These are phyloP conservation scores for Idaea dimidiata DNA, from an alignment of 2,888 invertebrate genomes.

Conservation along the genomic window DNA sequence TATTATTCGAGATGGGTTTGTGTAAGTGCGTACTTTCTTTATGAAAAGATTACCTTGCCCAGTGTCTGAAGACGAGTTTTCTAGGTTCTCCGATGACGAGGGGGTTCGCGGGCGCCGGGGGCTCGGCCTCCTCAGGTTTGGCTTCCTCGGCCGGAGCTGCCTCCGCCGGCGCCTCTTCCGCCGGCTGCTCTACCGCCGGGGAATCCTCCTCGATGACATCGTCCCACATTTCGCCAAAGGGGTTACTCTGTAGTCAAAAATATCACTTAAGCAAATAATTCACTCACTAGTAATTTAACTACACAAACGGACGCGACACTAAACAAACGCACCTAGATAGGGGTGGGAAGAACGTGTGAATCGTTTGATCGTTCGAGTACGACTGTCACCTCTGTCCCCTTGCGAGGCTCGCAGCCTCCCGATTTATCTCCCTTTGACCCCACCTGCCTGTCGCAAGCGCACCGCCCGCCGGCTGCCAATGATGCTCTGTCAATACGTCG, in stretches of 20 bases:
- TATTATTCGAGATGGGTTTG: background rate
- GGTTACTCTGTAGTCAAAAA: slow-evolving; percentile 62
- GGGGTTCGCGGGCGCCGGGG: slow-evolving; percentile 63
- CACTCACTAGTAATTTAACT: slow-evolving; percentile 29
- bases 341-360: slow-evolving; percentile 69
- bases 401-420: slow-evolving; percentile 64
- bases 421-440: slow-evolving; percentile 75
- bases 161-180: slow-evolving; percentile 30
- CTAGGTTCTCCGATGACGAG: slow-evolving; percentile 80
- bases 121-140: slow-evolving; percentile 67
- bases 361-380: slow-evolving; percentile 70
- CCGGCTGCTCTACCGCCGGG: slow-evolving; percentile 43
- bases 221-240: slow-evolving; percentile 75
- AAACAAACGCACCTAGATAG: slow-evolving; percentile 60
- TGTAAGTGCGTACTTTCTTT: background rate
- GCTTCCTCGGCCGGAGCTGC: slow-evolving; percentile 44
- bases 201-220: slow-evolving; percentile 79
- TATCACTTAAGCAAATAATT: slow-evolving; percentile 30
- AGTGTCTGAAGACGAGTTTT: slow-evolving; percentile 88
- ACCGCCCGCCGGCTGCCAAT: slow-evolving; percentile 62
- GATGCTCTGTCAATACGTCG: slow-evolving; percentile 75
- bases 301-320: slow-evolving; percentile 37
- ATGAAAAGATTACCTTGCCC: slow-evolving; percentile 83
- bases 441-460: slow-evolving; percentile 71
- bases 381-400: slow-evolving; percentile 61